Base-by-base conservation (phyloP, 2,888 invertebrate species). In the Chalcis sispes region DNA sequence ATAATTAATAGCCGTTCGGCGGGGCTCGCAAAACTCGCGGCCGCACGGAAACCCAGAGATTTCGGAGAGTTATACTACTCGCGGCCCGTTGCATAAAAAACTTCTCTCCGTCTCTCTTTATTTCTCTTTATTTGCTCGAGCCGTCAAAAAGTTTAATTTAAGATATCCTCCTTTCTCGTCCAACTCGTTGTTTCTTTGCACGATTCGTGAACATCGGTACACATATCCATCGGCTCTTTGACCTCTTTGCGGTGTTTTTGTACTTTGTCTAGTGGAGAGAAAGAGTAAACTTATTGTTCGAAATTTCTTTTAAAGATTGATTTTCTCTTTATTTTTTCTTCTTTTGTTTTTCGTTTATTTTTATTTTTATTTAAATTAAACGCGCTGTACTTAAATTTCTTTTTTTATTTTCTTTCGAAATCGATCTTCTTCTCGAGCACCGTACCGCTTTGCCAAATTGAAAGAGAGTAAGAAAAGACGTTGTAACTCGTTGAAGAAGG, bases 101-200 rank as follows among this genome's bases (percentile, higher is more conserved):
- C 36, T 36, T 36, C 36, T 36, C 4, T 36, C 36, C 36, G 36
- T 7, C 36, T 36, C 5, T 36, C 10, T 36, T 7, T 7, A 36
- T 36, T 20, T 13, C 5, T 15, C 27, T 13, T 2, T 2, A 18
- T 32, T 58, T 18, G 32, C 32, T 58, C 18, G 32, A 32, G n/a
- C n/a, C n/a, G n/a, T n/a, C n/a, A n/a, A 59, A 59, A 54, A 54
- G 25, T 70, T 70, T 61, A 70, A 61, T 70, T 61, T 52, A 64
- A 72, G 40, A 72, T 52, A 32, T 36, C 23, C 13, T n/a, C 10
- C 36, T 36, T 36, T 7, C 42, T 42, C n/a, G n/a, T n/a, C 8
- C 36, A 15, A 23, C 13, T 56, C n/a, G n/a, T n/a, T n/a, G n/a
- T n/a, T n/a, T n/a, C n/a, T 46, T 15, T 66, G 32, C 25, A 18